Evolutionary conservation across 2,797 vertebrate genomes (phyloP).

Genomic region (Artibeus lituratus): DNA sequence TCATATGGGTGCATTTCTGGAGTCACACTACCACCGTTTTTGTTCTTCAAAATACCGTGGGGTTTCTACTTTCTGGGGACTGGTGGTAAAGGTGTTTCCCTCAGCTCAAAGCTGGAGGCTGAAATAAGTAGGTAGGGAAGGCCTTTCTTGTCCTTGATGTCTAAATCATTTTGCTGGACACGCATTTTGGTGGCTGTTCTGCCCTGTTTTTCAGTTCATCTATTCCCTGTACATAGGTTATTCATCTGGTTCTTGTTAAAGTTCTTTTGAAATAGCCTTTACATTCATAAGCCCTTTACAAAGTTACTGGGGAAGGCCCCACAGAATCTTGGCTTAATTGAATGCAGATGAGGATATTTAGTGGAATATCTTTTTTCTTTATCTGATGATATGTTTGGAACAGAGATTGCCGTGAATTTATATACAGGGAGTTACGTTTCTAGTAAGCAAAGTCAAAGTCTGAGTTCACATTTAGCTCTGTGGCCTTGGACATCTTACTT

Average conservation of each 20-base stretch:
- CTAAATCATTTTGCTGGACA: not conserved
- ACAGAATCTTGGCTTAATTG: not conserved
- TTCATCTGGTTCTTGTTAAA: not conserved
- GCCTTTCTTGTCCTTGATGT: not conserved
- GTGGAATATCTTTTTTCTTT: not conserved
- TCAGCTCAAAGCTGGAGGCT: not conserved
- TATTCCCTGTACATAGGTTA: not conserved
- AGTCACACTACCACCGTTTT: not conserved
- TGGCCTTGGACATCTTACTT: not conserved
- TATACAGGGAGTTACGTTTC: not conserved
- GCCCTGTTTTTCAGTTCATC: not conserved
- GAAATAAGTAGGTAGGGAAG: not conserved
- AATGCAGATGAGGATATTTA: not conserved
- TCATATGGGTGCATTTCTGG: not conserved
- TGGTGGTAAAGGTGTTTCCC: not conserved
- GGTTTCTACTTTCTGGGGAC: not conserved
- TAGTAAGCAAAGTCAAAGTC: not conserved
- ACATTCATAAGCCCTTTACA: not conserved
- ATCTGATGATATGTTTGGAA: not conserved
- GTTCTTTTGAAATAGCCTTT: not conserved
- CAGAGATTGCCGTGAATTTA: not conserved
- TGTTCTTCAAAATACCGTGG: not conserved
- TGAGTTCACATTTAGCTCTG: not conserved
- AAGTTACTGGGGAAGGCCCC: not conserved
- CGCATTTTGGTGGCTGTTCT: not conserved